Evolutionary conservation across 2,888 invertebrate species (phyloP), one percentile per base, ranked within the genome.

Genomic region (Athetis lepigone): DNA sequence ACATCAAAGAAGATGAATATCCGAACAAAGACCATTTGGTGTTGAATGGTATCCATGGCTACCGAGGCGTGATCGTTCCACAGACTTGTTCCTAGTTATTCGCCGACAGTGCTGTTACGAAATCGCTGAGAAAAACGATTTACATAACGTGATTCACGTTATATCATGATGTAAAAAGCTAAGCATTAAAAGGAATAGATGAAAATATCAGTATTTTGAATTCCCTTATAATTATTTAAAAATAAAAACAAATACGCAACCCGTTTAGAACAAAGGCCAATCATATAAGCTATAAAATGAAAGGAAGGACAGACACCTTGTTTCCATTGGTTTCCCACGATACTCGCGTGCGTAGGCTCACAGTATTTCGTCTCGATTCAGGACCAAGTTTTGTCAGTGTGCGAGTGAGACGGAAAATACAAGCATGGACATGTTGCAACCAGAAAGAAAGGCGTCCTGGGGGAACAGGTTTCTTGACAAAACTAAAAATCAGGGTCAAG

Each of bases 281-380:
- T 89, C 84, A 85, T 82, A 80, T 79, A 81, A 75, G 77, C 79
- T 78, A 71, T 80, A 82, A 89, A 89, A 87, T 88, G 89, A 92
- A 91, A 90, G 90, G 90, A 87, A 91, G 88, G 88, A 90, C 89
- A 89, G 82, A 89, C 87, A 88, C 85, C 86, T 88, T 88, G 88
- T 87, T 91, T 85, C 76, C 86, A 84, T 85, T 83, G 80, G 87
- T 88, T 93, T 93, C 93, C 88, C 94, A 94, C 93, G 93, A 87
- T 83, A 81, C 79, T 66, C 39, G 71, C 82, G 76, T 81, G 87
- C 81, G 81, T 77, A 79, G 77, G 79, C 81, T 65, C 84, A 83
- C 75, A 75, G 82, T 64, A 74, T 67, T 70, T 75, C 42, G 63
- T 85, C 80, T 80, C 85, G 71, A 85, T 90, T 82, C 71, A 72